phyloP scores from a whole-genome alignment of 2,888 invertebrate species.

The Athripsodes cinereus region DNA sequence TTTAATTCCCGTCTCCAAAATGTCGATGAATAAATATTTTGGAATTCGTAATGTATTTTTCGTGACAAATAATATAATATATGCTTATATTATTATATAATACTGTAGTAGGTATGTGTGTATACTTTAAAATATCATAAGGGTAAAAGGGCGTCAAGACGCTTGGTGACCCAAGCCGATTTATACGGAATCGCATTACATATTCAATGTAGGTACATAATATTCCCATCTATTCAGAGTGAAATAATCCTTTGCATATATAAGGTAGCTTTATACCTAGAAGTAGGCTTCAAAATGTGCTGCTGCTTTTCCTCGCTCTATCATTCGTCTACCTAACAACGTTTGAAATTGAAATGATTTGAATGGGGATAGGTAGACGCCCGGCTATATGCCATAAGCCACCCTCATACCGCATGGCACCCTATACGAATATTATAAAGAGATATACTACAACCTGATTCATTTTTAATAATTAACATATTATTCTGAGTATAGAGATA shows the following conservation, averaged over 20 bases:
- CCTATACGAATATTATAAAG: slow-evolving; percentile 24
- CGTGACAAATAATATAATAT: too few relatives aligned
- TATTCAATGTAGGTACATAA: slow-evolving; percentile 23
- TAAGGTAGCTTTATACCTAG: not conserved
- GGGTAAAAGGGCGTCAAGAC: slow-evolving; percentile 5
- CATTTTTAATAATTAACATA: too few relatives aligned
- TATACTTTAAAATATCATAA: not conserved
- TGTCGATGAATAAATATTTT: too few relatives aligned
- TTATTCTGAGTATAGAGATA: too few relatives aligned
- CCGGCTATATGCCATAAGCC: slow-evolving; percentile 19
- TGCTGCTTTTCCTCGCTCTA: slow-evolving; percentile 20
- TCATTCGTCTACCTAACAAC: slow-evolving; percentile 28
- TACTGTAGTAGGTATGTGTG: too few relatives aligned
- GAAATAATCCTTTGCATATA: slow-evolving; percentile 28
- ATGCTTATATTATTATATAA: too few relatives aligned
- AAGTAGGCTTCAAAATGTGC: slow-evolving; percentile 24
- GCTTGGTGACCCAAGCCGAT: slow-evolving; percentile 21
- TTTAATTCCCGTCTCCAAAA: too few relatives aligned
- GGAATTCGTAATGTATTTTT: too few relatives aligned
- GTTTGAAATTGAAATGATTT: slow-evolving; percentile 29
- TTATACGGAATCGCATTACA: slow-evolving; percentile 27
- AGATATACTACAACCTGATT: slow-evolving; percentile 11
- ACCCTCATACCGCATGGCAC: slow-evolving; percentile 14
- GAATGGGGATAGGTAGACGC: slow-evolving; percentile 22
- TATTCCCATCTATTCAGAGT: slow-evolving; percentile 27